Evolutionary conservation across 2,113 vertebrate genomes (phyloP), one percentile per base, ranked within the genome.

Genomic region (Chloebia gouldiae): DNA sequence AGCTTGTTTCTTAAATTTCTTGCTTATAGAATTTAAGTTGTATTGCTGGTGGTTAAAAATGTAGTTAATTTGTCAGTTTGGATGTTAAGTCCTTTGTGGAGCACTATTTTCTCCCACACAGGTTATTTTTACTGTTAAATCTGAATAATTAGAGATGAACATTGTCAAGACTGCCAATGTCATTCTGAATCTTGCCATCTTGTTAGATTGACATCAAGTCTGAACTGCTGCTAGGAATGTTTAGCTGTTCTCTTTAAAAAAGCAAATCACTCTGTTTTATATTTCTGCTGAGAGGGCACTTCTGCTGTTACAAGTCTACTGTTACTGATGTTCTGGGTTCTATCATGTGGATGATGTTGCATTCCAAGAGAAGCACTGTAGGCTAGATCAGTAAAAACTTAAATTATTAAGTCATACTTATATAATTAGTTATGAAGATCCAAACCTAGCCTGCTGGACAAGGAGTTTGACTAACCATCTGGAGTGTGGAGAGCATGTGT

Each of bases 401-500:
- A 61, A 40, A 27, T 59, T 50, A 37, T 27, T 11, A 37, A 37
- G 25, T 50, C 11, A 5, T 22, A 31, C 21, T 19, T 42, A 4
- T 42, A 8, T 72, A 57, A n/a, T 77, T 65, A 42, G 22, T 83
- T 25, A 11, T 13, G 17, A 61, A 57, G 20, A 37, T 65, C 18
- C 44, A 68, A 51, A 47, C 57, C 19, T 49, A 50, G 20, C 7
- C 5, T 30, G 13, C 27, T 60, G 31, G n/a, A 13, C 22, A 56
- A 11, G 23, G 27, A 44, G 7, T 54, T 53, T 61, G 30, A n/a
- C 25, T 61, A 50, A 50, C 54, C 75, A 2, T 24, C 19, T 79
- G 0, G 42, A 6, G 14, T 2, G 1, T 28, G 28, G n/a, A 50
- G 28, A 87, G 6, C n/a, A 20, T 12, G 5, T 45, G 30, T 35